A percentile compares a stretch with the other conserved stretches of the same genome.
phyloP scores from a whole-genome alignment of 2,113 vertebrate genomes.

The Phalacrocorax brasilianus region DNA sequence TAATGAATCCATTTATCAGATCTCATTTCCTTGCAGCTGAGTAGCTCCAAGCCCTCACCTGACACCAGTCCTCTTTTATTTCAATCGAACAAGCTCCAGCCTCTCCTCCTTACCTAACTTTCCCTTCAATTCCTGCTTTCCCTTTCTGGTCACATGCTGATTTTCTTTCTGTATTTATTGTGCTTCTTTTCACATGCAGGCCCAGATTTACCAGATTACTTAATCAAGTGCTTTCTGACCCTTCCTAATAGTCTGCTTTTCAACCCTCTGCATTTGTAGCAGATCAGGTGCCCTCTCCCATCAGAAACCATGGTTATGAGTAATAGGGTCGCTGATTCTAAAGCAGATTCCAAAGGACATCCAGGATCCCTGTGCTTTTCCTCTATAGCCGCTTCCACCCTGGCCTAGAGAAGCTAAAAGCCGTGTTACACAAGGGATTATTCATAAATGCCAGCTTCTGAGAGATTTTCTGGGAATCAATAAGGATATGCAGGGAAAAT shows the following conservation, averaged over 20 bases:
- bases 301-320: not conserved
- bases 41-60: not conserved
- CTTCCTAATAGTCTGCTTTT: not conserved
- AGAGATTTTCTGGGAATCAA: not conserved
- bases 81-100: not conserved
- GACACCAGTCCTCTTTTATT: not conserved
- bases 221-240: not conserved
- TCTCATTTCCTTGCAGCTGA: not conserved
- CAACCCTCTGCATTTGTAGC: not conserved
- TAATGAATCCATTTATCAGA: not conserved
- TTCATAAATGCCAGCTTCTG: not conserved
- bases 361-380: not conserved
- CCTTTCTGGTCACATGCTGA: not conserved
- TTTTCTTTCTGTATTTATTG: not conserved
- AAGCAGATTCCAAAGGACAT: not conserved
- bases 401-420: not conserved
- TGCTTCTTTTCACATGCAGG: not conserved
- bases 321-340: not conserved
- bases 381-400: not conserved
- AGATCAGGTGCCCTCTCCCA: not conserved
- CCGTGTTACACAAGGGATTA: not conserved
- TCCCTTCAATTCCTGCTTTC: not conserved
- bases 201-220: not conserved
- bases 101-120: not conserved
- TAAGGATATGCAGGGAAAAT: not conserved